These are phyloP conservation scores for Cnemophilus loriae DNA, from an alignment of 2,113 vertebrate species.

Conservation along the genomic window DNA sequence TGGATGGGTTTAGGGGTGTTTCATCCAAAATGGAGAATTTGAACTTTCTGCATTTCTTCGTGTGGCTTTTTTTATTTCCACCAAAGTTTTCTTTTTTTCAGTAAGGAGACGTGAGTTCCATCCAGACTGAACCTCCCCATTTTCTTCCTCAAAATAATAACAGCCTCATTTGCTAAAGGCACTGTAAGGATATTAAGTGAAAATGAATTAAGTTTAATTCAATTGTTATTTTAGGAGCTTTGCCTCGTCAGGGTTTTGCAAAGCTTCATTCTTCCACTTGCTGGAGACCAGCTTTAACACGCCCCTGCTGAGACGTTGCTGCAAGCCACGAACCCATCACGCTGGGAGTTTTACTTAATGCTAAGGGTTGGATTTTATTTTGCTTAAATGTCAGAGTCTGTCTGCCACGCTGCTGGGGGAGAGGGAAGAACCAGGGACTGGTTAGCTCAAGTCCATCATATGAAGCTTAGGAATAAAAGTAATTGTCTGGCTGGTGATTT, in stretches of 20 bases:
- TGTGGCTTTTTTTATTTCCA: neutral
- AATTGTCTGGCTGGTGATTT: neutral
- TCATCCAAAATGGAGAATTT: neutral
- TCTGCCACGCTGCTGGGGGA: neutral
- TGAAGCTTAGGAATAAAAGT: neutral
- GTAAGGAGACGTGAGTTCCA: neutral
- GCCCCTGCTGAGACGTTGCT: constrained; percentile 64
- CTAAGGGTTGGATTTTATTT: constrained; percentile 54
- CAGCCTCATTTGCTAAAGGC: constrained; percentile 57
- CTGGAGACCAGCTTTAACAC: constrained; percentile 59
- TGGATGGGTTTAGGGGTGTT: neutral
- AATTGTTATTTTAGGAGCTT: constrained; percentile 66
- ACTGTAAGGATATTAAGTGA: constrained; percentile 57
- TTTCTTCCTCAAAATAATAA: constrained; percentile 55
- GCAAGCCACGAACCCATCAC: constrained; percentile 56
- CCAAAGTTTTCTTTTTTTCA: neutral
- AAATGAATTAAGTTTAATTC: constrained; percentile 69
- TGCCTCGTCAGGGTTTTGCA: constrained; percentile 52
- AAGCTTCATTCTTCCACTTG: constrained; percentile 53
- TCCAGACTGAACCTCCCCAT: neutral
- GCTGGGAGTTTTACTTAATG: constrained; percentile 66
- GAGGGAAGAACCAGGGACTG: neutral
- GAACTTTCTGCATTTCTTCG: neutral
- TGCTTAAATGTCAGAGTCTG: constrained; percentile 35
- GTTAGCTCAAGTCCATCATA: neutral